These are phyloP conservation scores for Erebia ligea DNA, from an alignment of 2,888 invertebrate genomes.

Conservation along the genomic window DNA sequence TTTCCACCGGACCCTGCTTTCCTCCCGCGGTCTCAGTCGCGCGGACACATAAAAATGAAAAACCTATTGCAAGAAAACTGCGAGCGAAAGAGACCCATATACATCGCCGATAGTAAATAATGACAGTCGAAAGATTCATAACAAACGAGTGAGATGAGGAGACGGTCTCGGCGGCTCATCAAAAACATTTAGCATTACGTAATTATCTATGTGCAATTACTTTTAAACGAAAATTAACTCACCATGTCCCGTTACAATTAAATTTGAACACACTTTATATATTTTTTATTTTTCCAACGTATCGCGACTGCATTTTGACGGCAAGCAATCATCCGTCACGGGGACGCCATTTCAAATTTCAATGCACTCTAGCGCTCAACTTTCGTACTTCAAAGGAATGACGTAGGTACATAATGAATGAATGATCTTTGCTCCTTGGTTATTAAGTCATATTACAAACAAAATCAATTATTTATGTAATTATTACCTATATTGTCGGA, in stretches of 20 bases:
- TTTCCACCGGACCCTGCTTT: conserved; percentile 70
- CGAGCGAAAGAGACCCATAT: conserved; percentile 72
- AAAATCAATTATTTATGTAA: no score
- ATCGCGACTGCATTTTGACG: conserved; percentile 69
- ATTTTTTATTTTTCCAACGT: conserved; percentile 55
- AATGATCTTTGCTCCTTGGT: no score
- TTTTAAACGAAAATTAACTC: conserved; percentile 44
- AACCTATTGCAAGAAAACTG: conserved; percentile 76
- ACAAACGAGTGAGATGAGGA: conserved; percentile 73
- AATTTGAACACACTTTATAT: conserved; percentile 43
- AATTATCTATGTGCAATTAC: conserved; percentile 46
- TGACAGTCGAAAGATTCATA: conserved; percentile 75
- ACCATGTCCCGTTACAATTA: conserved; percentile 48
- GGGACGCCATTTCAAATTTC: conserved; percentile 63
- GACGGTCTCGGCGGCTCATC: conserved; percentile 58
- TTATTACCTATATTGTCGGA: no score
- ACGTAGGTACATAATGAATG: no score
- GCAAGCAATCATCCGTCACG: conserved; percentile 65
- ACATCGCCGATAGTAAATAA: conserved; percentile 77
- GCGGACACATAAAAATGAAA: conserved; percentile 77
- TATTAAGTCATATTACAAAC: no score
- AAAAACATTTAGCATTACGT: conserved; percentile 65
- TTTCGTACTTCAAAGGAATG: no score
- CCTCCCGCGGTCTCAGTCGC: conserved; percentile 66
- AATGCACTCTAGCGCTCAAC: background rate